A percentile compares a stretch with the other conserved stretches of the same genome.
phyloP scores from a whole-genome alignment of 2,113 vertebrate species.

The Saccopteryx bilineata region DNA sequence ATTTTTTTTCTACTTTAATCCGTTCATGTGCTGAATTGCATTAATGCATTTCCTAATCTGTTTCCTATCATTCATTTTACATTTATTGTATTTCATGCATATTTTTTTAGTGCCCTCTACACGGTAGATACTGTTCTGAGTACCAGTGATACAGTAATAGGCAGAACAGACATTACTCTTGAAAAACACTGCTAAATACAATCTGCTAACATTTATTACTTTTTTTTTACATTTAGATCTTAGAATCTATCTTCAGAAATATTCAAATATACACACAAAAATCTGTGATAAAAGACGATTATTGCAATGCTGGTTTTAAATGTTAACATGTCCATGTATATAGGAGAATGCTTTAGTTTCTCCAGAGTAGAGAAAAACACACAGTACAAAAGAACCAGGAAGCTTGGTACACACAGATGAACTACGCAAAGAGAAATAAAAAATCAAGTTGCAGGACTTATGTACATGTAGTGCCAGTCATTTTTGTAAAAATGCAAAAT shows the following conservation, averaged over 20 bases:
- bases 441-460: background rate
- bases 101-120: conserved; percentile 71
- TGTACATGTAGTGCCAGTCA: background rate
- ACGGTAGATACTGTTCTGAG: conserved; percentile 70
- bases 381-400: background rate
- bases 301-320: conserved; percentile 30
- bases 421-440: background rate
- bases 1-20: conserved; percentile 63
- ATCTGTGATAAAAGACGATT: conserved; percentile 12
- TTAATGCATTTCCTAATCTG: conserved; percentile 68
- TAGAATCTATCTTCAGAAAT: conserved; percentile 57
- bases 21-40: conserved; percentile 54
- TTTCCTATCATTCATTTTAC: conserved; percentile 72
- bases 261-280: conserved; percentile 34
- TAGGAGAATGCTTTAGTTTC: background rate
- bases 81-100: conserved; percentile 78
- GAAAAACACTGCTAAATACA: conserved; percentile 73
- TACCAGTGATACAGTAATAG: conserved; percentile 67
- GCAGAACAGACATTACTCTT: conserved; percentile 67
- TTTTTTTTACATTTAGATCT: conserved; percentile 52
- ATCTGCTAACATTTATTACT: conserved; percentile 57
- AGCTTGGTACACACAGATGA: background rate
- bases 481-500: conserved; percentile 45
- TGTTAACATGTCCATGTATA: background rate
- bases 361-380: background rate